Percentiles rank a stretch among this genome's conserved stretches.
These are phyloP conservation scores for Falco punctatus DNA, from an alignment of 2,113 vertebrate species.

Conservation along the genomic window DNA sequence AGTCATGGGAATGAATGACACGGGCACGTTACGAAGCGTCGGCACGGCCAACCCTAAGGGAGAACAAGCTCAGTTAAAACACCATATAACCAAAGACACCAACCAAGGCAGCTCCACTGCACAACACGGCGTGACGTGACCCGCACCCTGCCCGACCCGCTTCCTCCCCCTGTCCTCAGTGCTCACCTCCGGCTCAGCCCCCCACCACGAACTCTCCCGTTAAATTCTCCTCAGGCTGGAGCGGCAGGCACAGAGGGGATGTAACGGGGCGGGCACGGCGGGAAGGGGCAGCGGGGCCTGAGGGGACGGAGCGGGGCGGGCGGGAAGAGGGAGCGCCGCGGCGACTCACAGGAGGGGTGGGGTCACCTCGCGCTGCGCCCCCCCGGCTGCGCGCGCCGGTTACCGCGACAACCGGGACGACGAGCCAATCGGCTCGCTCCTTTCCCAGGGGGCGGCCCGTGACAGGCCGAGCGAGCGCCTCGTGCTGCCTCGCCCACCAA, in stretches of 20 bases:
- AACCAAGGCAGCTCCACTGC: background rate
- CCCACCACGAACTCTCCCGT: too few species aligned
- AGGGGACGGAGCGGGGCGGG: background rate
- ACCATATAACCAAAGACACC: accelerated
- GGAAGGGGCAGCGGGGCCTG: too few species aligned
- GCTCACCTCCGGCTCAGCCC: background rate
- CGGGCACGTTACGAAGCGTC: accelerated
- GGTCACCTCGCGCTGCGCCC: background rate
- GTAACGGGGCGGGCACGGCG: background rate
- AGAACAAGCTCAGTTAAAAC: background rate
- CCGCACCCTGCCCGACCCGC: too few species aligned
- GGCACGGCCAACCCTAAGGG: background rate
- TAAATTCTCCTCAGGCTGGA: background rate
- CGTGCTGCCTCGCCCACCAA: conserved; percentile 8
- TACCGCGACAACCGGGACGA: background rate
- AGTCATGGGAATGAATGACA: background rate
- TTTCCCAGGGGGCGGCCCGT: background rate
- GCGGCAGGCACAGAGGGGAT: background rate
- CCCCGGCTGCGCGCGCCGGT: background rate
- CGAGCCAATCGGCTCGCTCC: background rate
- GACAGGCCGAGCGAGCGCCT: background rate
- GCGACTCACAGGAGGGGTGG: background rate
- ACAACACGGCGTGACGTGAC: background rate
- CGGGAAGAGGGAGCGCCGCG: too few species aligned
- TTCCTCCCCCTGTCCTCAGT: background rate